Conservation (phyloP, 2,797 vertebrate species). For the Cirrhinus molitorella region DNA sequence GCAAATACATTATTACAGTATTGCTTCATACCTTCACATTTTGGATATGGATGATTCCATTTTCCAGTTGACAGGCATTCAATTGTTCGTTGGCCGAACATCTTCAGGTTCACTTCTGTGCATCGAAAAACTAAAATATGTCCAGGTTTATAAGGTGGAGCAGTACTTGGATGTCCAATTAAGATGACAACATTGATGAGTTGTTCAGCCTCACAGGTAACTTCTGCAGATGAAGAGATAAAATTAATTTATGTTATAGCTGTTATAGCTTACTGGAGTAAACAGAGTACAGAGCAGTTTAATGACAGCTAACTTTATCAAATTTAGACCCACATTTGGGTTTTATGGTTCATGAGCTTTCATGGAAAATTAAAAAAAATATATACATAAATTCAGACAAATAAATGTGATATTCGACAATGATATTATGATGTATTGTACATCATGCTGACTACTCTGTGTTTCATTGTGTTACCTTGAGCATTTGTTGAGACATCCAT, state of each 20-base stretch:
- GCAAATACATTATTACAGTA: neutral
- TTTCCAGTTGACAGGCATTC: constrained; percentile 63
- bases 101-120: fast-evolving
- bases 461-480: neutral
- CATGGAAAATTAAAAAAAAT: neutral
- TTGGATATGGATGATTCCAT: constrained; percentile 67
- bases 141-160: constrained; percentile 42
- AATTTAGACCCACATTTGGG: neutral
- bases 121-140: constrained; percentile 65
- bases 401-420: no score
- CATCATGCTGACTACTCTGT: neutral
- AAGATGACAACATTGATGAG: neutral
- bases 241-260: no score
- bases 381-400: neutral
- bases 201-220: no score
- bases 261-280: neutral
- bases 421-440: no score
- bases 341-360: neutral
- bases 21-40: constrained; percentile 60
- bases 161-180: constrained; percentile 6
- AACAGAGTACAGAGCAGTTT: neutral
- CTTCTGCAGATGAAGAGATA: no score
- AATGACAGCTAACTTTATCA: neutral
- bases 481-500: neutral
- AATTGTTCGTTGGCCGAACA: constrained; percentile 35